Percentiles rank a stretch among this genome's conserved stretches.
phyloP scores from a whole-genome alignment of 2,888 invertebrate species.

The Cylloceria caligata region DNA sequence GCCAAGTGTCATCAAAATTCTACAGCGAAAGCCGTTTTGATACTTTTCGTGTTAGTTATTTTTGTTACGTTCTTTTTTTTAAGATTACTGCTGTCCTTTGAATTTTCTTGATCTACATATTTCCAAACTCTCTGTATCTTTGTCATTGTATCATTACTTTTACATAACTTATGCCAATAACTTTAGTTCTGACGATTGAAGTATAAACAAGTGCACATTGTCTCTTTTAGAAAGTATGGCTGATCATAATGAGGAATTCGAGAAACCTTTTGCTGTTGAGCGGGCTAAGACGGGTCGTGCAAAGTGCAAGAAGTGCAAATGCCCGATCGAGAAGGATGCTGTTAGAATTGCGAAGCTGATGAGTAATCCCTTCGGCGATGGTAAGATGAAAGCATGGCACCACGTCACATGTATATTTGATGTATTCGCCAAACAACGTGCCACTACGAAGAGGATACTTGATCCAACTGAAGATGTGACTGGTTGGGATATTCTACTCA shows the following conservation, averaged over 20 bases:
- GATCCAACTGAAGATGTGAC: constrained; percentile 91
- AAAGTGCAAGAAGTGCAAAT: constrained; percentile 94
- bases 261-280: constrained; percentile 90
- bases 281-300: constrained; percentile 93
- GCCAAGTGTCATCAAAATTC: no score
- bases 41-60: background rate
- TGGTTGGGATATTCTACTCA: constrained; percentile 89
- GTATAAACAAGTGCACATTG: background rate
- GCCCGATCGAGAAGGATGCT: constrained; percentile 90
- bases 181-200: background rate
- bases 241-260: constrained; percentile 77
- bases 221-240: constrained; percentile 46
- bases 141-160: no score
- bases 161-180: background rate
- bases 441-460: constrained; percentile 93
- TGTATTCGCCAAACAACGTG: constrained; percentile 91
- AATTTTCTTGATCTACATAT: no score
- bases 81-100: background rate
- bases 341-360: constrained; percentile 92
- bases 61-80: background rate
- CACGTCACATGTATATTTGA: constrained; percentile 93
- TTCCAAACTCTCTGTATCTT: no score
- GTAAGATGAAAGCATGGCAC: constrained; percentile 94
- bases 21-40: no score
- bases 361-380: constrained; percentile 91